Percentiles rank a stretch among this genome's conserved stretches.
phyloP scores from a whole-genome alignment of 2,113 vertebrate genomes.

The Emydocephalus ijimae region DNA sequence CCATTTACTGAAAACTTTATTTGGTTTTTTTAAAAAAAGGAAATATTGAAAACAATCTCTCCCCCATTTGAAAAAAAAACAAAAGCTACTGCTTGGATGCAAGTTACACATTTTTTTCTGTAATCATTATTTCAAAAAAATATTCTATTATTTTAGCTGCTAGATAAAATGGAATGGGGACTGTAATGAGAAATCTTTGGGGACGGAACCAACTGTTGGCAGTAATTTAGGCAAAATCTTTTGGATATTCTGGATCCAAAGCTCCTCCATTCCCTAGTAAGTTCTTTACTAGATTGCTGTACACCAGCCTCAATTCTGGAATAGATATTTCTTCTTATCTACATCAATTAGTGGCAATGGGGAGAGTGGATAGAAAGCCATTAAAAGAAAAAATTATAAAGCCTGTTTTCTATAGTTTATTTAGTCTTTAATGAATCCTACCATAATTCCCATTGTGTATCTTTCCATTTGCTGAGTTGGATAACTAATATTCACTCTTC shows the following conservation, averaged over 20 bases:
- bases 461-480: neutral
- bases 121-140: neutral
- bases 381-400: neutral
- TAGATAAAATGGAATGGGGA: neutral
- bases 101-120: neutral
- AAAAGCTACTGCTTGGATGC: neutral
- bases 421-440: neutral
- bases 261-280: neutral
- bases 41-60: neutral
- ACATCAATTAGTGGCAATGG: neutral
- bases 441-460: neutral
- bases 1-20: neutral
- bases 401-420: neutral
- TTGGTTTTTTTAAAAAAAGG: neutral
- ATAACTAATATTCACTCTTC: neutral
- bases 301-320: neutral
- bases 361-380: neutral
- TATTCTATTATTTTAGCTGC: neutral
- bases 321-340: neutral
- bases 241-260: neutral
- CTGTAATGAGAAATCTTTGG: neutral
- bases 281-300: neutral
- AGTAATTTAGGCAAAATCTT: neutral
- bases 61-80: neutral
- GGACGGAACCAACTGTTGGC: neutral